Conservation (phyloP, 2,888 invertebrate species). For the Caenorhabditis sulstoni region DNA sequence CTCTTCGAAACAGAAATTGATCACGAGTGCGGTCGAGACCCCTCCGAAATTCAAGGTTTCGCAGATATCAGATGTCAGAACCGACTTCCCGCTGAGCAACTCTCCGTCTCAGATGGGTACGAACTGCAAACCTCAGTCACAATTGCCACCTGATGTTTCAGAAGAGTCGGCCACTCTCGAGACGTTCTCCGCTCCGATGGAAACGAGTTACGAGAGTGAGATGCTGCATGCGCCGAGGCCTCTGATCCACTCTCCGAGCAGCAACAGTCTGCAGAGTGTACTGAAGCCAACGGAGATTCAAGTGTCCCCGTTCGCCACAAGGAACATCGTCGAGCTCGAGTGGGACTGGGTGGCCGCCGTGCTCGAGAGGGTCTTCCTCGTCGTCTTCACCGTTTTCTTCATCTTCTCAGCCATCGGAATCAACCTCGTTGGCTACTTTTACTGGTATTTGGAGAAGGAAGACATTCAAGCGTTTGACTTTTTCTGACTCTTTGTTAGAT, state of each 20-base stretch:
- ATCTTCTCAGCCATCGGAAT: slow-evolving; percentile 56
- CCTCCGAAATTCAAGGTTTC: slow-evolving; percentile 29
- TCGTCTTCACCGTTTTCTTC: slow-evolving; percentile 52
- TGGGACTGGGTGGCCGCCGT: slow-evolving; percentile 64
- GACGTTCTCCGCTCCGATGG: slow-evolving; percentile 41
- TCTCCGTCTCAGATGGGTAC: slow-evolving; percentile 42
- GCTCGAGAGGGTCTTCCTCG: slow-evolving; percentile 46
- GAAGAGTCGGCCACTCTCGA: slow-evolving; percentile 47
- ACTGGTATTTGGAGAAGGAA: slow-evolving; percentile 54
- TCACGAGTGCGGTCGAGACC: slow-evolving; percentile 12
- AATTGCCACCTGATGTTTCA: slow-evolving; percentile 9
- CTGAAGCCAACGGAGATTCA: slow-evolving; percentile 50
- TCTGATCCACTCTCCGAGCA: slow-evolving; percentile 31
- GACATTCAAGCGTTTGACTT: slow-evolving; percentile 30
- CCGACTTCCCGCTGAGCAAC: slow-evolving; percentile 21
- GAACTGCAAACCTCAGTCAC: no score
- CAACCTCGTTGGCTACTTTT: slow-evolving; percentile 55
- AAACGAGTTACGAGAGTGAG: slow-evolving; percentile 37
- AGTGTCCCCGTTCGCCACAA: slow-evolving; percentile 48
- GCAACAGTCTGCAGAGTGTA: slow-evolving; percentile 42
- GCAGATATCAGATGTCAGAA: slow-evolving; percentile 42
- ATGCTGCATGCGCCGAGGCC: slow-evolving; percentile 17
- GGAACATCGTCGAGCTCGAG: slow-evolving; percentile 57
- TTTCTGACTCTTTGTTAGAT: slow-evolving; percentile 8
- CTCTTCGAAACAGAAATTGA: slow-evolving; percentile 29